Conservation (phyloP, 2,113 vertebrate genomes). For the Equus quagga region DNA sequence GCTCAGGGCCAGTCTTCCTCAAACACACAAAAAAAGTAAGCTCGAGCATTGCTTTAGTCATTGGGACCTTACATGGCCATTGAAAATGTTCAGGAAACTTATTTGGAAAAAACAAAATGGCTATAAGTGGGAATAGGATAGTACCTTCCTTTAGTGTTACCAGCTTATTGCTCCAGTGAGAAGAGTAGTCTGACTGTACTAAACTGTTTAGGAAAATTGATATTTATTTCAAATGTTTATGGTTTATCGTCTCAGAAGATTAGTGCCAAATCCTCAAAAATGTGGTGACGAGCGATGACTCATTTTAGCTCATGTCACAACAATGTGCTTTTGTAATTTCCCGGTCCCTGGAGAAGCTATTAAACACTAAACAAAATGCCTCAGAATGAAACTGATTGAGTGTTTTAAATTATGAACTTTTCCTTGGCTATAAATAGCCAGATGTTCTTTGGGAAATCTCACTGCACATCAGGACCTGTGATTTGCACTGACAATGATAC, state of each 20-base stretch:
- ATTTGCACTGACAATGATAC: slow-evolving; percentile 87
- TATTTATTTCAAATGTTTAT: slow-evolving; percentile 77
- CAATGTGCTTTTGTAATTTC: slow-evolving; percentile 88
- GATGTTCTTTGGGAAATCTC: slow-evolving; percentile 75
- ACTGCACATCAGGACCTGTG: slow-evolving; percentile 79
- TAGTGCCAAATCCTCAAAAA: slow-evolving; percentile 84
- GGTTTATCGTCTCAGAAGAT: slow-evolving; percentile 76
- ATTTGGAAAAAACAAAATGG: slow-evolving; percentile 9
- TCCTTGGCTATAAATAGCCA: slow-evolving; percentile 82
- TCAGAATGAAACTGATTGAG: slow-evolving; percentile 85
- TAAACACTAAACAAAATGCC: slow-evolving; percentile 87
- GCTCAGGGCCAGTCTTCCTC: too few relatives aligned
- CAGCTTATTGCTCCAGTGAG: slow-evolving; percentile 44
- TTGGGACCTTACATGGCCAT: not conserved
- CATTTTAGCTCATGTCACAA: slow-evolving; percentile 85
- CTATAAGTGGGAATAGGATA: not conserved
- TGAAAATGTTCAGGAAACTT: slow-evolving; percentile 55
- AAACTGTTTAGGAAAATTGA: slow-evolving; percentile 75
- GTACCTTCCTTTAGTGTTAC: slow-evolving; percentile 22
- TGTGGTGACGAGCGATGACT: slow-evolving; percentile 82
- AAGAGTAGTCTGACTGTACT: slow-evolving; percentile 57
- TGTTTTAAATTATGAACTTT: slow-evolving; percentile 87
- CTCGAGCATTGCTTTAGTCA: slow-evolving; percentile 26
- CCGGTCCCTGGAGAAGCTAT: slow-evolving; percentile 87
- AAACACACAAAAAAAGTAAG: not conserved